A percentile compares a stretch with the other conserved stretches of the same genome.
Evolutionary conservation across 1,140 invertebrate species (phyloP).

Genomic region (Leguminivora glycinivorella): DNA sequence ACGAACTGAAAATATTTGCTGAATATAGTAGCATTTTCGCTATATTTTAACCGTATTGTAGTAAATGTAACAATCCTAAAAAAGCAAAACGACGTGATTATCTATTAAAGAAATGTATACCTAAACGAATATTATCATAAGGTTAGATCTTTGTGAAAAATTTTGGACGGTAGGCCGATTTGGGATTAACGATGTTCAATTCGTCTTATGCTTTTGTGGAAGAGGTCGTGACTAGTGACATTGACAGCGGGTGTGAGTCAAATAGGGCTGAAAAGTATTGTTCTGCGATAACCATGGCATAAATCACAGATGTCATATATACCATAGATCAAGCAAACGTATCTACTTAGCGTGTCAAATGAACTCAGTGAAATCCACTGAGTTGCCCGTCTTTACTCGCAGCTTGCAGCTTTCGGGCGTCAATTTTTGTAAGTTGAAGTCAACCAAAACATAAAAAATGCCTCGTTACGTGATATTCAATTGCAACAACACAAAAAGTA

Average conservation of each 20-base stretch:
- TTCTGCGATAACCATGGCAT: background rate
- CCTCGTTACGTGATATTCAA: too few relatives aligned
- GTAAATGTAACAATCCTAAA: background rate
- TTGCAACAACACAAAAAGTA: too few relatives aligned
- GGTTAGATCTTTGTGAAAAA: background rate
- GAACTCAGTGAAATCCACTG: too few relatives aligned
- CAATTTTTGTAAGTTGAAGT: too few relatives aligned
- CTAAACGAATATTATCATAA: background rate
- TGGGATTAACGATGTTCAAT: background rate
- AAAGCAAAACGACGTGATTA: background rate
- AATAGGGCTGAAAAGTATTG: background rate
- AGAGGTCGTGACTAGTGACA: constrained; percentile 2
- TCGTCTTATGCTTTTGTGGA: background rate
- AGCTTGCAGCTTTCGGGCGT: too few relatives aligned
- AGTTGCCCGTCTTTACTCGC: too few relatives aligned
- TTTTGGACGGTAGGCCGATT: background rate
- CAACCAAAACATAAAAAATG: too few relatives aligned
- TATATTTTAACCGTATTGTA: constrained; percentile 4
- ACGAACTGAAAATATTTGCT: constrained; percentile 28
- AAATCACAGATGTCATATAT: too few relatives aligned
- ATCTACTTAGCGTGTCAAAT: too few relatives aligned
- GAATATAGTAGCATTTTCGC: background rate
- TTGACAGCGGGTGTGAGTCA: background rate
- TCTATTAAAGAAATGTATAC: background rate
- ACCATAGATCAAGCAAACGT: too few relatives aligned